Evolutionary conservation across 35 echinoderm and acorn worm genomes (phyloP), one percentile per base, ranked within the genome.

Genomic region (Ptychodera flava): DNA sequence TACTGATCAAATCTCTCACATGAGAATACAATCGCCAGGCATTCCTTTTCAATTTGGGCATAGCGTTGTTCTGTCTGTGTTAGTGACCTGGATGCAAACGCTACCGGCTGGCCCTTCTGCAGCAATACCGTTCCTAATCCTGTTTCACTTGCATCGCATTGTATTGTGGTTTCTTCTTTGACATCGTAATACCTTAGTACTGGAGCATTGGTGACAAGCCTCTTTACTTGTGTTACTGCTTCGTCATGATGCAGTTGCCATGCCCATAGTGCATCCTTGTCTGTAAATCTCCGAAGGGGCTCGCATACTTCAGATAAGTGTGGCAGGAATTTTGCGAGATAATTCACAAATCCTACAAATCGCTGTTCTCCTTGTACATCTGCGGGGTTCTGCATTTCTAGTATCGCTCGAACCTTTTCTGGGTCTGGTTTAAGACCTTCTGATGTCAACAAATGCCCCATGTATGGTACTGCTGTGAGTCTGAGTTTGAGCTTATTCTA

Each of bases 1-100:
- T 78, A 95, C 36, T 91, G 86, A 45, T 95, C 79, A 79, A 91
- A 95, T 83, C 79, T 30, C 83, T 91, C 93, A 76, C 88, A 90
- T 27, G 89, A 36, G 90, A 22, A 85, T 85, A 78, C 87, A 91
- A 75, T 86, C 82, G 33, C 45, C n/a, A n/a, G n/a, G n/a, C n/a
- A n/a, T n/a, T n/a, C n/a, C n/a, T n/a, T n/a, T n/a, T n/a, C n/a
- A n/a, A n/a, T n/a, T n/a, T n/a, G n/a, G n/a, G n/a, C n/a, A n/a
- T n/a, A n/a, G n/a, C n/a, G n/a, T n/a, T n/a, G 84, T 37, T 91
- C 90, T 12, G 90, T 87, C 16, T 32, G 30, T 1, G 90, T 82
- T 28, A 91, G 32, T 14, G 90, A 76, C 33, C 85, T 87, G 30
- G 87, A 1, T 22, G 79, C 87, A 37, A 89, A 89, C 31, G 87